A percentile compares a stretch with the other conserved stretches of the same genome.
Evolutionary conservation across 1,140 invertebrate species (phyloP).

Genomic region (Leptonema lineaticorne): DNA sequence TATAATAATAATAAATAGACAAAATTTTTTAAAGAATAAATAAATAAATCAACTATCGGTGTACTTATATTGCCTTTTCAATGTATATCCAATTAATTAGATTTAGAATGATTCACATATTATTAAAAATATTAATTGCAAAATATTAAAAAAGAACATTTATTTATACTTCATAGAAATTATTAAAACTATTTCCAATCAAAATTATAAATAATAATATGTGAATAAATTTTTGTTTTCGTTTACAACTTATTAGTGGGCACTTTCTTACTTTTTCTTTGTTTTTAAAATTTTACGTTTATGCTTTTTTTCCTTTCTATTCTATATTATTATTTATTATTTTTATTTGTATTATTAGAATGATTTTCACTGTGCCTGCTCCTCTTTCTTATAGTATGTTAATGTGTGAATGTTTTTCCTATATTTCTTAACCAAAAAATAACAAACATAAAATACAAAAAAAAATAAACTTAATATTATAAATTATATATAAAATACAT

Average conservation of each 20-base stretch:
- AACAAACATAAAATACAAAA: constrained; percentile 9
- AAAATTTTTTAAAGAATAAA: not conserved
- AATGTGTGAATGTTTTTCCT: constrained; percentile 38
- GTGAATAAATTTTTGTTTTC: constrained; percentile 13
- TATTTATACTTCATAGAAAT: too few species aligned
- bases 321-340: constrained; percentile 32
- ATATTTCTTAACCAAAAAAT: constrained; percentile 3
- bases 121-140: not conserved
- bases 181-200: not conserved
- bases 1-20: too few species aligned
- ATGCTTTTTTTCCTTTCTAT: constrained; percentile 42
- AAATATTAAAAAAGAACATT: too few species aligned
- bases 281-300: too few species aligned
- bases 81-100: constrained; percentile 21
- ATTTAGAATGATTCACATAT: constrained; percentile 16
- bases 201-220: constrained; percentile 5
- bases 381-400: constrained; percentile 28
- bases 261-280: constrained; percentile 34
- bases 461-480: not conserved
- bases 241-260: constrained; percentile 40
- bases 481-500: constrained; percentile 2
- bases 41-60: not conserved
- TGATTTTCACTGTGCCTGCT: constrained; percentile 36
- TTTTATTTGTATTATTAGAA: constrained; percentile 30
- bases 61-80: constrained; percentile 9